Conservation (phyloP, 2,888 invertebrate species). For the Phytoseiulus persimilis region DNA sequence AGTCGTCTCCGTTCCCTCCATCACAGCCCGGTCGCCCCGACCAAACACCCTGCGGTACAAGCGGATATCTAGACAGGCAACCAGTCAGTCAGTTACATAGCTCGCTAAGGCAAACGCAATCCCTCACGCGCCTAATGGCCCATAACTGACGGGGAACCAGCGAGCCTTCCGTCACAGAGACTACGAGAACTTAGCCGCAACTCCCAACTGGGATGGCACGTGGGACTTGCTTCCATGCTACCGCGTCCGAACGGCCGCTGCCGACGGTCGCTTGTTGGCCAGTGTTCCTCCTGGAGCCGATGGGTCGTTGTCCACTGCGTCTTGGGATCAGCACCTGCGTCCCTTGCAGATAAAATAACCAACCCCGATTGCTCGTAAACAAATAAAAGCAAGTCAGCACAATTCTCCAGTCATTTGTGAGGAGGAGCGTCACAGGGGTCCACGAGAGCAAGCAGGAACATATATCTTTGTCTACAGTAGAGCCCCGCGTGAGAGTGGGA, state of each 20-base stretch:
- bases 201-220: not conserved
- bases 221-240: not conserved
- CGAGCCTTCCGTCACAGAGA: not conserved
- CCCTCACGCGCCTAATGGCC: not conserved
- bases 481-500: too few species aligned
- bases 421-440: too few species aligned
- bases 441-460: too few species aligned
- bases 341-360: not conserved
- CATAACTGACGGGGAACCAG: not conserved
- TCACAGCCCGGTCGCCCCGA: too few species aligned
- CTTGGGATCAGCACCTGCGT: not conserved
- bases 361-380: not conserved
- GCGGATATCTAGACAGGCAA: not conserved
- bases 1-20: too few species aligned
- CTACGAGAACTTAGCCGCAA: not conserved
- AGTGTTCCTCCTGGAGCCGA: not conserved
- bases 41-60: not conserved
- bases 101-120: not conserved
- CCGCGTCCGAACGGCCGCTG: too few species aligned
- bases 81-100: not conserved
- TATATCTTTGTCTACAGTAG: too few species aligned
- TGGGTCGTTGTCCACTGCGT: not conserved
- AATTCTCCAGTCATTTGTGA: not conserved
- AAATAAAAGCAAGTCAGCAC: constrained; percentile 5
- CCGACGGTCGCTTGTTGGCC: too few species aligned